Base-by-base conservation (phyloP, 1,140 invertebrate genomes). In the Linepithema humile region DNA sequence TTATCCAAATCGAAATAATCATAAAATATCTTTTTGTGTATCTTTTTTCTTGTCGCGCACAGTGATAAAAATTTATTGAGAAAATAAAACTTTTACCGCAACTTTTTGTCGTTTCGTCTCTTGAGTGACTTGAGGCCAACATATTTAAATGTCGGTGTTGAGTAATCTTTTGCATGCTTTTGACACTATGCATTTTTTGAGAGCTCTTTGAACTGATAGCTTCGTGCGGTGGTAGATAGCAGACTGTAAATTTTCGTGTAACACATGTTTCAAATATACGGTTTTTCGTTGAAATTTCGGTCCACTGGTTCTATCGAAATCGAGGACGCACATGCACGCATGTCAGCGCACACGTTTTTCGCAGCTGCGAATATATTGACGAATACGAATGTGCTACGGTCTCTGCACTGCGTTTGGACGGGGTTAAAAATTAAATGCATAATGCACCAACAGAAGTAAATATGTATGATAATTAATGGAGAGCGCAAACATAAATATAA, bases 201-300 rank as follows among this genome's bases (percentile, higher is more conserved):
- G 29, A 55, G 7, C 26, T 70, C 64, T 80, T 80, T 80, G 75
- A 70, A 80, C 48, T 55, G 26, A 48, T 57, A 69, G 62, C 23
- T 80, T 57, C 35, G 57, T 43, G 62, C 62, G 23, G 75, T 17
- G 17, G 57, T 70, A 80, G 75, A 80, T 80, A 80, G 75, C 64
- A 32, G 75, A 64, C 38, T 80, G 75, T 80, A 80, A 80, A 80
- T 80, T 70, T 12, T 70, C 75, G 23, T 70, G 64, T 80, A 80
- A 80, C 75, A 70, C 64, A 35, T 70, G 75, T 80, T 48, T 35
- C 75, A 78, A 69, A 80, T 80, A 80, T 80, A 80, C 64, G 35
- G 64, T 80, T 80, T 80, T 80, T 80, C 75, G 50, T 57, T 80
- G 75, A 80, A 80, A 80, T 80, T 70, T 69, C 75, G 26, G 48